Conservation (phyloP, 1,140 invertebrate genomes). For the Homarus americanus region DNA sequence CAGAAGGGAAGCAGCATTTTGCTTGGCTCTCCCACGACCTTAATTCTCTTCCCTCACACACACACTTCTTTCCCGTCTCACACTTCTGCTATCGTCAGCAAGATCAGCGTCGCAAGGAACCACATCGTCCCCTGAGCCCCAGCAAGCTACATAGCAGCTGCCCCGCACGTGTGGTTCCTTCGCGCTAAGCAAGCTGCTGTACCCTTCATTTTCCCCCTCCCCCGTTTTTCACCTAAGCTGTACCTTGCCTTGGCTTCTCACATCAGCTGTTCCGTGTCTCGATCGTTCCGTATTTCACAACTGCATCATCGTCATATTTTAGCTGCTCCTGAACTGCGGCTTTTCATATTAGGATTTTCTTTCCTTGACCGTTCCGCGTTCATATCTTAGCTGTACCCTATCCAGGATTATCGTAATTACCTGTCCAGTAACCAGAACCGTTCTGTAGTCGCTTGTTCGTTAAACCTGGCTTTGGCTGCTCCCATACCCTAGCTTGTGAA, state of each 20-base stretch:
- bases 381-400: not conserved
- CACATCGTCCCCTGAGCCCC: constrained; percentile 29
- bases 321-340: no score
- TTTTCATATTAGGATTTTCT: no score
- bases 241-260: no score
- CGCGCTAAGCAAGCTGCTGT: not conserved
- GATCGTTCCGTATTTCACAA: no score
- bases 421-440: not conserved
- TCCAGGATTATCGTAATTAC: not conserved
- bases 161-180: constrained; percentile 28
- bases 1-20: no score
- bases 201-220: not conserved
- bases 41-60: not conserved
- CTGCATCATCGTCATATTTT: not conserved
- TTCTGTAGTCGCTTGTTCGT: no score
- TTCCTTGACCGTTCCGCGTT: not conserved
- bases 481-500: no score
- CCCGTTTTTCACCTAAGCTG: not conserved
- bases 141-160: constrained; percentile 24
- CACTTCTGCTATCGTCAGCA: not conserved
- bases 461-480: no score
- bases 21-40: not conserved
- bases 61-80: not conserved
- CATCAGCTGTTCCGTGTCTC: no score
- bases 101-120: constrained; percentile 5